Evolutionary conservation across 23 tunicate species (phyloP).

Genomic region (Corella eumyota): DNA sequence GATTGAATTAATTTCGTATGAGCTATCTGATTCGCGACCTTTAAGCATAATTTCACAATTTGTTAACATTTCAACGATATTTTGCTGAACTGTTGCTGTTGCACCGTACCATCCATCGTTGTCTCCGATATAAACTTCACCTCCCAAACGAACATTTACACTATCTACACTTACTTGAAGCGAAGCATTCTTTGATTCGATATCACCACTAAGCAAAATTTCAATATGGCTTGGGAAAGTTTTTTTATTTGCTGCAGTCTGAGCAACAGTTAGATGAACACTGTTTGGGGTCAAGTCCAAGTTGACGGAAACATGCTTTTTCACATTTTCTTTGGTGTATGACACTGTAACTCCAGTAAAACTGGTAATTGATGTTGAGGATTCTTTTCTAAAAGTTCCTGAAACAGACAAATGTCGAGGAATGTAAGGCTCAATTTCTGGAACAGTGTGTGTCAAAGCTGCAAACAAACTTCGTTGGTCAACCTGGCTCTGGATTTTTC

Average conservation of each 20-base stretch:
- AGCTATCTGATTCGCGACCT: slow-evolving; percentile 5
- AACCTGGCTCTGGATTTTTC: slow-evolving; percentile 17
- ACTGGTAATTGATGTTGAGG: slow-evolving; percentile 4
- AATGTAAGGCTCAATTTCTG: slow-evolving; percentile 25
- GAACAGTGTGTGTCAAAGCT: slow-evolving; percentile 5
- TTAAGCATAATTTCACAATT: slow-evolving; percentile 5
- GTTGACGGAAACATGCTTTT: slow-evolving; percentile 3
- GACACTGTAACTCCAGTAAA: slow-evolving; percentile 6
- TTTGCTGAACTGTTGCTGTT: slow-evolving; percentile 8
- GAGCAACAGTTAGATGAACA: slow-evolving; percentile 10
- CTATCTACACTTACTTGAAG: slow-evolving; percentile 3
- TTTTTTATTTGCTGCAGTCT: slow-evolving; percentile 1
- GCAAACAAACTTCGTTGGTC: slow-evolving; percentile 5
- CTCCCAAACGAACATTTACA: slow-evolving; percentile 4
- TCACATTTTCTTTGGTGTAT: slow-evolving; percentile 1
- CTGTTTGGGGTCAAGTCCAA: slow-evolving; percentile 11
- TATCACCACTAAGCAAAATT: slow-evolving; percentile 3
- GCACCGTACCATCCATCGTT: slow-evolving; percentile 39
- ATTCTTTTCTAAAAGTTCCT: too few relatives aligned
- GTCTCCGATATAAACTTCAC: slow-evolving; percentile 8
- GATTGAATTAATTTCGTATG: slow-evolving; percentile 1
- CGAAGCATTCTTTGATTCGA: slow-evolving; percentile 14
- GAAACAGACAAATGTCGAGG: slow-evolving; percentile 20
- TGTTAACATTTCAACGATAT: slow-evolving; percentile 4
- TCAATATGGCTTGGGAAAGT: slow-evolving; percentile 2